phyloP scores from a whole-genome alignment of 92 coral and sea anemone genomes.

The Metridium senile region DNA sequence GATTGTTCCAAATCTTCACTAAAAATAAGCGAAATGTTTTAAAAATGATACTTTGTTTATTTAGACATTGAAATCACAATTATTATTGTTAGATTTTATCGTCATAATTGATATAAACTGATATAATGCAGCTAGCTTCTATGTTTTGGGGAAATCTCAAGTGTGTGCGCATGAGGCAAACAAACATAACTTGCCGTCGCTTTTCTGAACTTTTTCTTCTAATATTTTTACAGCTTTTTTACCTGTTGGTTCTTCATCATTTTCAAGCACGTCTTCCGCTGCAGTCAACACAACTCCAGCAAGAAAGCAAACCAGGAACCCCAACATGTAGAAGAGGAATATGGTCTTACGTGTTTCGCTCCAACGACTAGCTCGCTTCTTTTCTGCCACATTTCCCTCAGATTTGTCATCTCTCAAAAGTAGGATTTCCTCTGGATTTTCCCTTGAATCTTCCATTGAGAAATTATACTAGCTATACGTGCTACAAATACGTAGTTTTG shows the following conservation, averaged over 20 bases:
- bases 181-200: no score
- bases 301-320: slow-evolving; percentile 7
- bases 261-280: neutral
- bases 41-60: no score
- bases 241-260: neutral
- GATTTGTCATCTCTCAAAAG: neutral
- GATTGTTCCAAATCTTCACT: no score
- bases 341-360: neutral
- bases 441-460: neutral
- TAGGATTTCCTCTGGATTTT: neutral
- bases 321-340: slow-evolving; percentile 3
- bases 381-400: neutral
- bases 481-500: neutral
- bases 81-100: no score
- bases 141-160: no score
- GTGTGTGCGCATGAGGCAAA: no score
- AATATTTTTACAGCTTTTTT: no score
- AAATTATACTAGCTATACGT: neutral
- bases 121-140: no score
- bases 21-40: no score
- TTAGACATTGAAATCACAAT: no score
- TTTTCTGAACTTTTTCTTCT: no score
- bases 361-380: neutral
- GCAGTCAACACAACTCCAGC: slow-evolving; percentile 12
- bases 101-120: no score